Conservation (phyloP, 2,797 vertebrate genomes). For the Petrocephalus schoutedeni region DNA sequence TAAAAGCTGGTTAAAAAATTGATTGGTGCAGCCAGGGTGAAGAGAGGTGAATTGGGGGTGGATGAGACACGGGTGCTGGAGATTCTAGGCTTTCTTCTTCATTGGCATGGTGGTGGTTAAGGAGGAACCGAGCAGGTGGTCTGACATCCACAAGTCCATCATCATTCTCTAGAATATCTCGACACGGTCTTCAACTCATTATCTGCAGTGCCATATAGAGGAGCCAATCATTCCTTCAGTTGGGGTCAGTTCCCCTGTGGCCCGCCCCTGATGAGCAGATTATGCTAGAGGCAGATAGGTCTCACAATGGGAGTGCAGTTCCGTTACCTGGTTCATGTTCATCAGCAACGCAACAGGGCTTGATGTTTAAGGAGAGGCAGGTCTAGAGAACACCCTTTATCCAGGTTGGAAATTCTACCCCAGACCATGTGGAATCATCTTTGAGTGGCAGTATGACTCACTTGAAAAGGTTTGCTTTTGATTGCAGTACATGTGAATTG, state of each 20-base stretch:
- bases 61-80: not conserved
- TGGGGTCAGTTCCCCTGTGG: not conserved
- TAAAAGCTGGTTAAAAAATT: constrained; percentile 41
- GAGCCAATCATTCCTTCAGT: not conserved
- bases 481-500: not conserved
- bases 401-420: too few species aligned
- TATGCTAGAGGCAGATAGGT: constrained; percentile 39
- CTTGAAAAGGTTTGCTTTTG: not conserved
- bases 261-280: constrained; percentile 11
- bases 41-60: constrained; percentile 40
- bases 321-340: not conserved
- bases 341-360: not conserved
- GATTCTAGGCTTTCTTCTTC: not conserved
- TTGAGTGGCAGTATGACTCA: not conserved
- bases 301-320: not conserved
- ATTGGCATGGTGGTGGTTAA: not conserved
- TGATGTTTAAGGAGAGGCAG: not conserved
- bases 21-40: not conserved
- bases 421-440: not conserved
- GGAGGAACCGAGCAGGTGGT: not conserved
- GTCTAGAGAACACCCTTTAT: not conserved
- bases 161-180: too few species aligned
- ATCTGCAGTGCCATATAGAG: not conserved
- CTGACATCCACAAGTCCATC: not conserved
- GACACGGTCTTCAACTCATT: not conserved